phyloP scores from a whole-genome alignment of 2,797 vertebrate species.

The Poecile montanus region DNA sequence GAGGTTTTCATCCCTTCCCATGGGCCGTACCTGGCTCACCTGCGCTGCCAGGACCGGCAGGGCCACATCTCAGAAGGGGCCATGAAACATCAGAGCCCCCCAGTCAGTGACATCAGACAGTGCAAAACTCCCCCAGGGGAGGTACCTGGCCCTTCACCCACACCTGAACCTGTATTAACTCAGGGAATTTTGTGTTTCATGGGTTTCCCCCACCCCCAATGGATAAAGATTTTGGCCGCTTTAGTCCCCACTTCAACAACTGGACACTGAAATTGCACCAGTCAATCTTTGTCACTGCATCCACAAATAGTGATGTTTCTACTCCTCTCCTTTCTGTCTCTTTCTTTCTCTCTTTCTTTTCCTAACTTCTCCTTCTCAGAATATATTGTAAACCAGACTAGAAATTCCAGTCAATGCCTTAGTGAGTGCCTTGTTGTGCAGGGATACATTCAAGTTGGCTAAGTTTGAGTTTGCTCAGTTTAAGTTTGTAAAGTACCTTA shows the following conservation, averaged over 20 bases:
- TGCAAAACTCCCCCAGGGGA: too few relatives aligned
- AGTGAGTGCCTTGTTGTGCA: background rate
- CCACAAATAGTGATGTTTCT: background rate
- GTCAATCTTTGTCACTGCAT: background rate
- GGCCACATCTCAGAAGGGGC: background rate
- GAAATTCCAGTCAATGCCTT: background rate
- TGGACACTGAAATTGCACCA: background rate
- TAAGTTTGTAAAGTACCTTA: background rate
- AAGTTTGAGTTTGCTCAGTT: background rate
- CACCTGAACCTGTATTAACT: background rate
- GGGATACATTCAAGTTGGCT: accelerated
- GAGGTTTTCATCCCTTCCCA: background rate
- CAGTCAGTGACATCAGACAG: background rate
- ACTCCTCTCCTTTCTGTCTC: background rate
- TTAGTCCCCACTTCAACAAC: background rate
- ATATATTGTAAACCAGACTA: background rate
- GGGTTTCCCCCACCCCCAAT: background rate
- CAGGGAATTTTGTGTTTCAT: background rate
- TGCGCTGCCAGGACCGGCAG: background rate
- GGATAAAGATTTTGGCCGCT: too few relatives aligned
- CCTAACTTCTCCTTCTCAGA: background rate
- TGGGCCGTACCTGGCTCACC: accelerated
- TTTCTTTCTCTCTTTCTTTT: background rate
- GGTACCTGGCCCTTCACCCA: accelerated
- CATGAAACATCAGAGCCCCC: background rate